Conservation (phyloP, 2,888 invertebrate genomes). For the Amphiduros pacificus region DNA sequence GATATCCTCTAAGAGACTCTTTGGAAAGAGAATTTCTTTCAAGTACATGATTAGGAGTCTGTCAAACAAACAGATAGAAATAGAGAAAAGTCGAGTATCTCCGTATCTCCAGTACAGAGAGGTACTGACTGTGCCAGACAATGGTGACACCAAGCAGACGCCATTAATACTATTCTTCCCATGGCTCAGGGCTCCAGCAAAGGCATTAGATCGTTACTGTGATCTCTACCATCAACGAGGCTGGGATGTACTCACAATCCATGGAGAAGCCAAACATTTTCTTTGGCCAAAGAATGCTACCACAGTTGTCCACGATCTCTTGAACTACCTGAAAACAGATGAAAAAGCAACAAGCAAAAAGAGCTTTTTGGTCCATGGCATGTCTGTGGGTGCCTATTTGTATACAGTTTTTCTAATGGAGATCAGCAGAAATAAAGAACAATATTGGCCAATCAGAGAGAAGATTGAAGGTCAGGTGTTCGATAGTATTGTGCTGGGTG, state of each 20-base stretch:
- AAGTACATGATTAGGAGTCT: no score
- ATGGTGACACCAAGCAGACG: no score
- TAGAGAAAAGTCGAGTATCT: no score
- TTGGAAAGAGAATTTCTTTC: no score
- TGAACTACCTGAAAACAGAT: constrained; percentile 22
- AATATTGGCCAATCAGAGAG: constrained; percentile 20
- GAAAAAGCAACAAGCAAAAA: neutral
- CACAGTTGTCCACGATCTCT: constrained; percentile 29
- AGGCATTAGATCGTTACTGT: constrained; percentile 34
- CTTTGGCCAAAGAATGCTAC: constrained; percentile 39
- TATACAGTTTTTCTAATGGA: constrained; percentile 32
- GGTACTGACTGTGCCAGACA: no score
- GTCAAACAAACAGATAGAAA: no score
- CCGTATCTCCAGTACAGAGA: no score
- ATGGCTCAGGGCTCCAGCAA: constrained; percentile 36
- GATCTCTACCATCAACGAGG: constrained; percentile 36
- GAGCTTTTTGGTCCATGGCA: constrained; percentile 37
- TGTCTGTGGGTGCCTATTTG: constrained; percentile 44
- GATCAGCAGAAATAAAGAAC: constrained; percentile 17
- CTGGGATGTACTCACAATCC: constrained; percentile 37
- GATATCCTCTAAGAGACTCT: no score
- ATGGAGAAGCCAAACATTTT: constrained; percentile 37
- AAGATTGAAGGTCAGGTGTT: constrained; percentile 36
- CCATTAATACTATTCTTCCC: constrained; percentile 40
- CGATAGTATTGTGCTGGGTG: constrained; percentile 46